These are phyloP conservation scores for Clarias laeviceps DNA, from an alignment of 2,797 vertebrate genomes.

Conservation along the genomic window DNA sequence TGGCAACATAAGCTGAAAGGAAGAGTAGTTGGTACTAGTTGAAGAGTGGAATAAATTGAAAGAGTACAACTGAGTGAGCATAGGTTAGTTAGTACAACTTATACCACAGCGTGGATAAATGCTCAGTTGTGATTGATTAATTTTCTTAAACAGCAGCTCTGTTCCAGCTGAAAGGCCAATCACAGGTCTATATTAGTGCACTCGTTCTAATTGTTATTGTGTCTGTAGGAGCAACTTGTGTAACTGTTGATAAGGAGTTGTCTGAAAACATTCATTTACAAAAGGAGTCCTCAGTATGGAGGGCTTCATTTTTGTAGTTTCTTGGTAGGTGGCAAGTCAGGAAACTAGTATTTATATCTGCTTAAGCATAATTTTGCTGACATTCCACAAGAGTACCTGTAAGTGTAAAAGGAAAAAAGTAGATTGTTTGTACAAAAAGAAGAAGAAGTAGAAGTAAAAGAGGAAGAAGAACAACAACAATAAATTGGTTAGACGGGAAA, in stretches of 20 bases:
- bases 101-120: background rate
- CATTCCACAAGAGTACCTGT: background rate
- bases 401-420: background rate
- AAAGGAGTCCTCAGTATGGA: background rate
- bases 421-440: background rate
- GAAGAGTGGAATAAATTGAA: background rate
- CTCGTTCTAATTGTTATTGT: background rate
- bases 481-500: background rate
- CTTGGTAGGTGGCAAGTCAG: background rate
- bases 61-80: background rate
- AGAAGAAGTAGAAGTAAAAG: too few species aligned
- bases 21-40: background rate
- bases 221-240: background rate
- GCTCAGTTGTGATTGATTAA: background rate
- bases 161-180: too few species aligned
- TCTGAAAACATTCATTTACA: background rate
- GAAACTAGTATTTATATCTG: background rate
- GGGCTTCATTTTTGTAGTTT: background rate
- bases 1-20: background rate
- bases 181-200: background rate
- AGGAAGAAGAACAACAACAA: too few species aligned
- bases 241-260: background rate
- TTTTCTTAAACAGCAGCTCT: background rate
- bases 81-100: background rate
- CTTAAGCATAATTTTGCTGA: background rate